These are phyloP conservation scores for Orientallactaga bullata DNA, from an alignment of 2,113 vertebrate genomes.

Conservation along the genomic window DNA sequence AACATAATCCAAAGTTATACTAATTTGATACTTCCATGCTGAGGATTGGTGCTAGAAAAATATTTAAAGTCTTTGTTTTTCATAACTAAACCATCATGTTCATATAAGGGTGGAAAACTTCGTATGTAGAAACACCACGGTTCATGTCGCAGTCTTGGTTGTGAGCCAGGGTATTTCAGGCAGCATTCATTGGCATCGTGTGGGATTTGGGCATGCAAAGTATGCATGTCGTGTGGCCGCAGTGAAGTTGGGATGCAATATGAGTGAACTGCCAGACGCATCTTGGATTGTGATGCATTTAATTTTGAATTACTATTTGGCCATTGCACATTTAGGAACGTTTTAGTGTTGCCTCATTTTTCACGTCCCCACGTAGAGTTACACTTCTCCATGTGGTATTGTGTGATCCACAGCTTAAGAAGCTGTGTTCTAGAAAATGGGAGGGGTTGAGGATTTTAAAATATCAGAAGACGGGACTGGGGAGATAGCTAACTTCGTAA, in stretches of 20 bases:
- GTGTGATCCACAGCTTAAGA: background rate
- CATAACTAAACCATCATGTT: background rate
- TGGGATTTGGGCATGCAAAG: background rate
- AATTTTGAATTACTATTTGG: no score
- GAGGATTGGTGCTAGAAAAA: no score
- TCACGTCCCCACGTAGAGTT: background rate
- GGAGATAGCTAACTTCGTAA: no score
- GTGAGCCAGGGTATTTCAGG: background rate
- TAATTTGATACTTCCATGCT: no score
- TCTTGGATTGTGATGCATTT: no score
- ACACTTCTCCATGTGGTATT: background rate
- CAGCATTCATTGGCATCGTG: background rate
- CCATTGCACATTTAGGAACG: background rate
- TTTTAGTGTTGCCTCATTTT: background rate
- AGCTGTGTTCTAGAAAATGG: background rate
- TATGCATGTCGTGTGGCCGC: background rate
- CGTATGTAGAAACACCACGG: background rate
- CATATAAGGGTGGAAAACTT: background rate
- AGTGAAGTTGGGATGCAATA: background rate
- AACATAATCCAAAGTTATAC: no score
- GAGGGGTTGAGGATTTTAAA: background rate
- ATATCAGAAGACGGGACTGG: background rate
- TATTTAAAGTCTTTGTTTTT: background rate
- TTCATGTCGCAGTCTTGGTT: background rate
- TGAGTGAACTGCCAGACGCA: no score